Evolutionary conservation across 1,140 invertebrate genomes (phyloP), one percentile per base, ranked within the genome.

Genomic region (Ptiloglossa arizonensis): DNA sequence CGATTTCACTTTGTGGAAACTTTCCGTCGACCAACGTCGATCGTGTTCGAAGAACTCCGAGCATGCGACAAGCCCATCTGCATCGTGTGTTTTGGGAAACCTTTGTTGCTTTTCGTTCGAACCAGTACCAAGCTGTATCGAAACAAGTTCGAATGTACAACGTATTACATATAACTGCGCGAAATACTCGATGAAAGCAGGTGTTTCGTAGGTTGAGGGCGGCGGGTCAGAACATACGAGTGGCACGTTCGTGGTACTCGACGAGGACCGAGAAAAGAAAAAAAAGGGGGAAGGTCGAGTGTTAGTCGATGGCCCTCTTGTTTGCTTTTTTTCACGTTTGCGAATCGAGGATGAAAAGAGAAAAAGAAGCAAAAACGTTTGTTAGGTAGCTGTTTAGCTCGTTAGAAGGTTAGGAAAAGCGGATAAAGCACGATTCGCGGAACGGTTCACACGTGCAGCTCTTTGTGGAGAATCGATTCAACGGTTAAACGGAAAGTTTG

Each of bases 201-300:
- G 59, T 27, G n/a, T n/a, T 29, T 17, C 71, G 41, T 22, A 15
- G 66, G 66, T 71, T 56, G 60, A 71, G 66, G 66, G 56, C 48
- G 57, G 68, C 48, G 57, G 68, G 66, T 76, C 74, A 46, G 44
- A 44, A 56, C 50, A 22, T 22, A 75, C 63, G 29, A 76, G 72
- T 56, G 41, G 67, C 24, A 62, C 24, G 44, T 56, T 68, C 41
- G 24, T 24, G 35, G 44, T 52, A 44, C 57, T 59, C 27, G 48
- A 66, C 9, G 17, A 24, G 46, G 66, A 24, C 27, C 17, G 48
- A 24, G 64, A 44, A 27, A 35, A 48, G 35, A 22, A 17, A 52
- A 78, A 72, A 69, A 79, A 73, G 76, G 76, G 57, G 24, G 32
- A 56, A 64, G 70, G 60, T 72, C 70, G 27, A 52, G 59, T 66